Percentiles rank a stretch among this genome's conserved stretches.
These are phyloP conservation scores for Ceryle rudis DNA, from an alignment of 2,797 vertebrate genomes.

Conservation along the genomic window DNA sequence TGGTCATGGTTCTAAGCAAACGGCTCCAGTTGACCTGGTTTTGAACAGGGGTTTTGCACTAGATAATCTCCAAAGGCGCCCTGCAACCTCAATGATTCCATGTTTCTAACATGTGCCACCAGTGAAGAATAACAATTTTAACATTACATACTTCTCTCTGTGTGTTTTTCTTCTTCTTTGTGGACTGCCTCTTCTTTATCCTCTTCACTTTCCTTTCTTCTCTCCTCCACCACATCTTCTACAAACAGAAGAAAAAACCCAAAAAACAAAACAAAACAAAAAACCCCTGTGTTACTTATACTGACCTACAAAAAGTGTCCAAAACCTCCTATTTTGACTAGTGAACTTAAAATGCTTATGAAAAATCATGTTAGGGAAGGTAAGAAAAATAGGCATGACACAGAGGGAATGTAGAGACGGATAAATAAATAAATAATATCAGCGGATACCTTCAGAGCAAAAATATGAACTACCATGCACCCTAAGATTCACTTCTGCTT, in stretches of 20 bases:
- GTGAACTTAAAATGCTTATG: neutral
- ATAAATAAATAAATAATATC: neutral
- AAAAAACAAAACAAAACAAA: no score
- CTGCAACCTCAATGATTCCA: neutral
- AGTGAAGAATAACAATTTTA: neutral
- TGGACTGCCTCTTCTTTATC: constrained; percentile 9
- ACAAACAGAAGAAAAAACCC: constrained; percentile 1
- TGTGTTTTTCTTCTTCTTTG: constrained; percentile 41
- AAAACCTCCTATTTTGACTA: neutral
- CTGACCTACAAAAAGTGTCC: neutral
- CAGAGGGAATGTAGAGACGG: neutral
- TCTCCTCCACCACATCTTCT: constrained; percentile 30
- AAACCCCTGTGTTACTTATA: neutral
- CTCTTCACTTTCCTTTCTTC: neutral
- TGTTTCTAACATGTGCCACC: neutral
- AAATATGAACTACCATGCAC: neutral
- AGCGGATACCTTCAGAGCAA: neutral
- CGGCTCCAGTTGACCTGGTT: neutral
- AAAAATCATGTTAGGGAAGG: neutral
- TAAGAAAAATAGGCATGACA: neutral
- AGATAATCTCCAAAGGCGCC: neutral
- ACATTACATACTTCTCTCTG: constrained; percentile 57
- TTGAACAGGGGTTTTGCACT: neutral
- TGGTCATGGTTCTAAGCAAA: neutral
- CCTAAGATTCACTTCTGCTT: neutral